phyloP scores from a whole-genome alignment of 2,113 vertebrate genomes.

The Anguilla japonica region DNA sequence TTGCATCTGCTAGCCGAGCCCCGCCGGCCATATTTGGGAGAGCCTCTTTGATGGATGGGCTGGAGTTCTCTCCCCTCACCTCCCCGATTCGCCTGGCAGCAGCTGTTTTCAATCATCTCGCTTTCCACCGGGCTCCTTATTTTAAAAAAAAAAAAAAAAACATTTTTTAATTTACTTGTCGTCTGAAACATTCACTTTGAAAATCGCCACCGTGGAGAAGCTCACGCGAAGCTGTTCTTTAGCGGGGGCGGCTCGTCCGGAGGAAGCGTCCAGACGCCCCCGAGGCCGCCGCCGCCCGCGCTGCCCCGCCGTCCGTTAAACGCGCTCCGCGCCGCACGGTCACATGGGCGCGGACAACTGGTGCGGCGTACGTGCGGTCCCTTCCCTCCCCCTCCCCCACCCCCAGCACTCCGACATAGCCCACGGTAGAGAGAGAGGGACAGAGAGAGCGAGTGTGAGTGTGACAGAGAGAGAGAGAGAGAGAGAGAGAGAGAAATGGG shows the following conservation, averaged over 20 bases:
- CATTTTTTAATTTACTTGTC: neutral
- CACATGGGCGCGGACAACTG: conserved; percentile 28
- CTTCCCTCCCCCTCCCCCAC: neutral
- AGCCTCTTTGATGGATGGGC: neutral
- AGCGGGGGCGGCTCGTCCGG: neutral
- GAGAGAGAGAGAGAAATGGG: conserved; percentile 20
- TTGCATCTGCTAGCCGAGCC: neutral
- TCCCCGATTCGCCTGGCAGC: neutral
- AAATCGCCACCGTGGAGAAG: neutral
- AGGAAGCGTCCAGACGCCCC: neutral
- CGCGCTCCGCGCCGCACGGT: conserved; percentile 15
- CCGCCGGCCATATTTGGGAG: neutral
- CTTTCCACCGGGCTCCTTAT: neutral
- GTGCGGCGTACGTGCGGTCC: conserved; percentile 14
- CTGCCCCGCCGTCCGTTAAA: conserved; percentile 10
- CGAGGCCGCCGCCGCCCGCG: neutral
- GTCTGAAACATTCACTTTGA: neutral
- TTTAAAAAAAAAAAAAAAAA: conserved; percentile 28
- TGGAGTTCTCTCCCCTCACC: neutral
- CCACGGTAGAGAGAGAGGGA: neutral
- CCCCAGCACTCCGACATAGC: conserved; percentile 22
- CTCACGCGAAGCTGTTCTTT: neutral
- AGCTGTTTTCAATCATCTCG: neutral
- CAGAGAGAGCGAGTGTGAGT: too few species aligned
- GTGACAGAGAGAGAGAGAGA: conserved; percentile 3